Evolutionary conservation across 2,888 invertebrate species (phyloP).

Genomic region (Eremobia ochroleuca): DNA sequence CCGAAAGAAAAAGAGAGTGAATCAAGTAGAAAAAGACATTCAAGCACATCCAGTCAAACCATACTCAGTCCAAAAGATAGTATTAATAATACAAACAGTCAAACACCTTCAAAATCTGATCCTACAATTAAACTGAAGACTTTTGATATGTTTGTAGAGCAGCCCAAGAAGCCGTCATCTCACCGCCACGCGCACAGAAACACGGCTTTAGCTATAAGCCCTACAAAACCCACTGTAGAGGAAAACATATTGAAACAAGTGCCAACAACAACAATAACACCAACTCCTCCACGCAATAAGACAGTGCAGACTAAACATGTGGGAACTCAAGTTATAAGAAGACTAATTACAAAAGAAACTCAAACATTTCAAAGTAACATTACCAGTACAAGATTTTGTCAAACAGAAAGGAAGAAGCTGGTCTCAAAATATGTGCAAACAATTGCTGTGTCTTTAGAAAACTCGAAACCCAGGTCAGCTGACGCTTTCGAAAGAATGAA

Average conservation of each 20-base stretch:
- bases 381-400: slow-evolving; percentile 71
- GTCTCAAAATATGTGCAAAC: slow-evolving; percentile 79
- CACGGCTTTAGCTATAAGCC: slow-evolving; percentile 71
- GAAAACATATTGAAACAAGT: slow-evolving; percentile 72
- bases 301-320: slow-evolving; percentile 70
- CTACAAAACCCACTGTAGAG: slow-evolving; percentile 69
- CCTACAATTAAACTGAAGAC: slow-evolving; percentile 81
- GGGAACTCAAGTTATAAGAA: slow-evolving; percentile 77
- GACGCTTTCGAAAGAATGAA: slow-evolving; percentile 91
- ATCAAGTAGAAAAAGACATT: slow-evolving; percentile 73
- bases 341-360: slow-evolving; percentile 74
- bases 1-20: slow-evolving; percentile 73
- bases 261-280: slow-evolving; percentile 17
- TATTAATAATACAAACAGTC: slow-evolving; percentile 67
- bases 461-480: slow-evolving; percentile 68
- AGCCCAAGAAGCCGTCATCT: slow-evolving; percentile 77
- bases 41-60: slow-evolving; percentile 80
- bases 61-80: slow-evolving; percentile 79
- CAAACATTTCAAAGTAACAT: slow-evolving; percentile 75
- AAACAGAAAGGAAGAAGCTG: slow-evolving; percentile 76
- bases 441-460: slow-evolving; percentile 70
- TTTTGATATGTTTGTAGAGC: slow-evolving; percentile 85
- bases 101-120: slow-evolving; percentile 76
- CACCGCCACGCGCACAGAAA: slow-evolving; percentile 84
- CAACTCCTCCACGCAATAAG: slow-evolving; percentile 64